Evolutionary conservation across 2,113 vertebrate genomes (phyloP).

Genomic region (Elanus axillaris): DNA sequence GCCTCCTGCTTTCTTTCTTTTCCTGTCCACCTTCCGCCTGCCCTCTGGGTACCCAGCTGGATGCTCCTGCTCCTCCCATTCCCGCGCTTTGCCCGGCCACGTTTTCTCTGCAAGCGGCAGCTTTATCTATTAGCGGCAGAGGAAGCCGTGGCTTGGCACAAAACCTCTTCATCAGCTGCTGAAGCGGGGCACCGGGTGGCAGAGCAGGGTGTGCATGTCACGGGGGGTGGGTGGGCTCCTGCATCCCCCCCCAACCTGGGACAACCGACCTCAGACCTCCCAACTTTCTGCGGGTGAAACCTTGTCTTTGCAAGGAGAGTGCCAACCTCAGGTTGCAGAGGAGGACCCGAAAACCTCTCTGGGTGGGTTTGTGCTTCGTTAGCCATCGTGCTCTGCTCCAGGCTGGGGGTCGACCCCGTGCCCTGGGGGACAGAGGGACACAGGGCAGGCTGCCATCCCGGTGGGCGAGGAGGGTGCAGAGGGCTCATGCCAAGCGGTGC

Average conservation of each 20-base stretch:
- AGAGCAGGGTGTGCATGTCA: not conserved
- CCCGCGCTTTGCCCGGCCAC: not conserved
- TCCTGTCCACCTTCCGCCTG: not conserved
- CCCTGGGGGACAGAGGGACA: not conserved
- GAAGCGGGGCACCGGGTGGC: not conserved
- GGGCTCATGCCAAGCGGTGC: not conserved
- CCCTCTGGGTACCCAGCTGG: not conserved
- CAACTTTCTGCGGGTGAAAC: not conserved
- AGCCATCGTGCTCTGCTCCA: not conserved
- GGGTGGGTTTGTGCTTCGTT: not conserved
- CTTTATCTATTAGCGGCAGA: not conserved
- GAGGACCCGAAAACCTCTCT: not conserved
- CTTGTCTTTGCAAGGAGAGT: not conserved
- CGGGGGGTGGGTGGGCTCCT: not conserved
- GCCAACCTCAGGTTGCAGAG: not conserved
- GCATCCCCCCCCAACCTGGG: fast-evolving
- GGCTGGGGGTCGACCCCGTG: fast-evolving
- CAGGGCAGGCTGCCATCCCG: not conserved
- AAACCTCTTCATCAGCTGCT: not conserved
- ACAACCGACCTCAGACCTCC: not conserved
- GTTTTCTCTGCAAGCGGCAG: fast-evolving
- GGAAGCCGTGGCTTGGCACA: not conserved
- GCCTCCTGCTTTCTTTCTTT: not conserved
- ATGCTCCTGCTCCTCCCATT: not conserved
- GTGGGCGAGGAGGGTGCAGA: too few species aligned